These are phyloP conservation scores for Congeria kusceri DNA, from an alignment of 2,888 invertebrate species.

Conservation along the genomic window DNA sequence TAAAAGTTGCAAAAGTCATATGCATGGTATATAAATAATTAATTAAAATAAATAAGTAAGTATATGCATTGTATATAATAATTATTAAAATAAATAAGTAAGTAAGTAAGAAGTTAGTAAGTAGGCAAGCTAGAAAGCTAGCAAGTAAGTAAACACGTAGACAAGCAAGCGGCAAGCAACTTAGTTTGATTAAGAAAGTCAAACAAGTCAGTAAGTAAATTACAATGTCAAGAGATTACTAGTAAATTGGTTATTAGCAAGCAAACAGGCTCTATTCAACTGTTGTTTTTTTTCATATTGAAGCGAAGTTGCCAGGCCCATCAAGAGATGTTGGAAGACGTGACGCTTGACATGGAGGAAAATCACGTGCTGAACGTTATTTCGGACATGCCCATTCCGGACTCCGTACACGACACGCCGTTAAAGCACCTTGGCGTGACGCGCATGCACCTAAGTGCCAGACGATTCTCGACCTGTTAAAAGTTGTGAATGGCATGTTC, in stretches of 20 bases:
- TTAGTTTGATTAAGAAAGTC: too few relatives aligned
- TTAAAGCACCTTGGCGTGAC: constrained; percentile 81
- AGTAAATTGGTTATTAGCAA: too few relatives aligned
- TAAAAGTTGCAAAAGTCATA: too few relatives aligned
- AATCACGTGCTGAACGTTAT: constrained; percentile 73
- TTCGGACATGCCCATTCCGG: constrained; percentile 74
- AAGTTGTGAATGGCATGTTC: too few relatives aligned
- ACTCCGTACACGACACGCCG: constrained; percentile 69
- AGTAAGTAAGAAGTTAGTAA: not conserved
- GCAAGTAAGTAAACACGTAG: constrained; percentile 83
- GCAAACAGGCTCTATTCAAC: too few relatives aligned
- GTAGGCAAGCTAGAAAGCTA: not conserved
- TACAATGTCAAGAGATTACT: too few relatives aligned
- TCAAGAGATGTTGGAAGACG: constrained; percentile 81
- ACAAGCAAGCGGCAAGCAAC: too few relatives aligned
- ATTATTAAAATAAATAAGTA: not conserved
- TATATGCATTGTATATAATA: too few relatives aligned
- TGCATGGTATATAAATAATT: too few relatives aligned
- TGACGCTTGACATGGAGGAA: constrained; percentile 79
- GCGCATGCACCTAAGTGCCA: constrained; percentile 77
- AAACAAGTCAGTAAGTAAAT: too few relatives aligned
- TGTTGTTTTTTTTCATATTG: too few relatives aligned
- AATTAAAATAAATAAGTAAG: too few relatives aligned
- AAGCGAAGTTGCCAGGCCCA: constrained; percentile 78
- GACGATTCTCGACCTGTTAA: constrained; percentile 80